A percentile compares a stretch with the other conserved stretches of the same genome.
Conservation (phyloP, 2,888 invertebrate species). For the Apodemia mormo region DNA sequence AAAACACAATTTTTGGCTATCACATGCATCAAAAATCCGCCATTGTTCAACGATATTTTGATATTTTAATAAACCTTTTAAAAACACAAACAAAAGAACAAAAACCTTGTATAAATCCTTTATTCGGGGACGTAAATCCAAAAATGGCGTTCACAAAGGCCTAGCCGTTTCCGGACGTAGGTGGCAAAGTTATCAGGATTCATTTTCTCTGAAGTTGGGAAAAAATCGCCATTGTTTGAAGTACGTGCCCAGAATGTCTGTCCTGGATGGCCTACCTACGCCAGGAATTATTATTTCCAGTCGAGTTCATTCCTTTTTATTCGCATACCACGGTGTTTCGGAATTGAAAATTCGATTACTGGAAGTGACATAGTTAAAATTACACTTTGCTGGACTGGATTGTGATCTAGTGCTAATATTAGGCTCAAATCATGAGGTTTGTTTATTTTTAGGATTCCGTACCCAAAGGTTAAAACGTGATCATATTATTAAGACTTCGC, state of each 20-base stretch:
- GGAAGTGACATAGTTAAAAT: conserved; percentile 16
- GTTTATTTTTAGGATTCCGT: too few species aligned
- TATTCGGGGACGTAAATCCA: conserved; percentile 34
- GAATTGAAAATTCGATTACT: conserved; percentile 4
- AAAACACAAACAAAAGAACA: conserved; percentile 19
- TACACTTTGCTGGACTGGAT: too few species aligned
- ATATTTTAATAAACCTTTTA: conserved; percentile 18
- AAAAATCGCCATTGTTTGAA: conserved; percentile 65
- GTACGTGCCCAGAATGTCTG: conserved; percentile 62
- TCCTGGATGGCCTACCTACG: conserved; percentile 48
- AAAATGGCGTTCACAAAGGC: conserved; percentile 34
- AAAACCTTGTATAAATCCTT: conserved; percentile 27
- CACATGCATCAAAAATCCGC: conserved; percentile 11
- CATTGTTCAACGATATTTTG: conserved; percentile 7
- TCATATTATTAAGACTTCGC: too few species aligned
- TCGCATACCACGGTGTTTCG: conserved; percentile 8
- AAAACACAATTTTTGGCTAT: conserved; percentile 5
- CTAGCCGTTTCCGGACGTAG: conserved; percentile 38
- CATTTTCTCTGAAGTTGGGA: conserved; percentile 53
- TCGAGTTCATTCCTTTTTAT: conserved; percentile 27
- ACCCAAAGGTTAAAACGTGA: too few species aligned
- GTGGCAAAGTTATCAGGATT: conserved; percentile 43
- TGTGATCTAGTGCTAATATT: too few species aligned
- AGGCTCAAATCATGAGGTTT: too few species aligned
- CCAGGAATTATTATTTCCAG: conserved; percentile 60